Evolutionary conservation across 2,113 vertebrate genomes (phyloP), one percentile per base, ranked within the genome.

Genomic region (Odobenus rosmarus): DNA sequence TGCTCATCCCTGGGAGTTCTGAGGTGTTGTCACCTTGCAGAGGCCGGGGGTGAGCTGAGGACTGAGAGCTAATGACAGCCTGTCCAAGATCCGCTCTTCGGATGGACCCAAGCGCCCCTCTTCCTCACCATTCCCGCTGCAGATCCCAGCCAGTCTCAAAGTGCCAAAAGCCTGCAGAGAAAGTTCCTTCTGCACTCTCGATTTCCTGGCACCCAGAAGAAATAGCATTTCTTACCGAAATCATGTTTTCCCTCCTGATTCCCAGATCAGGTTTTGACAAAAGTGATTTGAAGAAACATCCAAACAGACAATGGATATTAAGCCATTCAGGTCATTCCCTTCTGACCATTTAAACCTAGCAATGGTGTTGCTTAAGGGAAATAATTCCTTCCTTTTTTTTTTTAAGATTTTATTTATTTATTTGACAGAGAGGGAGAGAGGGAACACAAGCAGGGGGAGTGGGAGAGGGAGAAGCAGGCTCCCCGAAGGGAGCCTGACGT

Each of bases 91-190:
- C n/a, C 12, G 18, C 57, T 55, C 49, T 28, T 24, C 0, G 14
- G 8, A 1, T 24, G 31, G 2, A 24, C 57, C 49, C 0, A 0
- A 7, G 15, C 1, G 0, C 14, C 77, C 88, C 61, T 10, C 12
- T 51, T 31, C 7, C 14, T 13, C 31, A 13, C 0, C 3, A 6
- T 80, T 28, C 53, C 53, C 26, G 0, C 42, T 16, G 4, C 26
- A 12, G 76, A 26, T 24, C 33, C 72, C 24, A 71, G 39, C 42
- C 62, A 2, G 28, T 36, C 67, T 14, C 69, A n/a, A 12, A 57
- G n/a, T 26, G 39, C 92, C 46, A 7, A 11, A 33, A 21, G 53
- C 11, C 76, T 64, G 23, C n/a, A 23, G 79, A 51, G 31, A 33
- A 80, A 18, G 33, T 53, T 33, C 2, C 21, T 86, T 62, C 64